Evolutionary conservation across 2,888 invertebrate species (phyloP).

Genomic region (Flexamia atlantica): DNA sequence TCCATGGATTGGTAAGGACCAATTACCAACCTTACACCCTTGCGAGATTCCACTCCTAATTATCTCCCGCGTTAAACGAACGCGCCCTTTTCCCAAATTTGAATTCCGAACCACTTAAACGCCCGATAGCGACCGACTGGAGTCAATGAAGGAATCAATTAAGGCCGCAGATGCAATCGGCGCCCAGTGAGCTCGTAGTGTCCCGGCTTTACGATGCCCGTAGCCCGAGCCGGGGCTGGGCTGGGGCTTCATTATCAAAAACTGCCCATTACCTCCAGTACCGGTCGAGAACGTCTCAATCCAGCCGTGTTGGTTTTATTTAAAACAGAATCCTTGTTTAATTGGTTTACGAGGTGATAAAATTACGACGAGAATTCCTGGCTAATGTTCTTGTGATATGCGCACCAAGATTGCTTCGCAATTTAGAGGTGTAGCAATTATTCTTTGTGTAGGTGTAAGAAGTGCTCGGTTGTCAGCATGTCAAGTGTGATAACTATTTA

Average conservation of each 20-base stretch:
- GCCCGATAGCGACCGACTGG: neutral
- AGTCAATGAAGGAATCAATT: constrained; percentile 51
- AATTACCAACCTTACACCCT: neutral
- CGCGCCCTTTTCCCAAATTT: constrained; percentile 45
- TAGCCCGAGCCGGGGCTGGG: constrained; percentile 9
- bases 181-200: constrained; percentile 37
- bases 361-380: neutral
- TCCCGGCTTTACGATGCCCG: constrained; percentile 20
- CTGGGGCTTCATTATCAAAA: constrained; percentile 57
- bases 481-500: too few species aligned
- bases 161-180: constrained; percentile 30
- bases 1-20: too few species aligned
- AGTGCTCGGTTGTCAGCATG: too few species aligned
- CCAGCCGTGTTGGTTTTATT: constrained; percentile 20
- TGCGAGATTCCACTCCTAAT: constrained; percentile 12
- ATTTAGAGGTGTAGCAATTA: too few species aligned
- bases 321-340: constrained; percentile 54
- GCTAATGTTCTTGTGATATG: neutral
- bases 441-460: too few species aligned
- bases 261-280: constrained; percentile 41
- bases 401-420: neutral
- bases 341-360: constrained; percentile 43
- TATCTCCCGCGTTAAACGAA: constrained; percentile 21
- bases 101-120: constrained; percentile 31
- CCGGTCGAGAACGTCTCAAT: constrained; percentile 47